Base-by-base conservation (phyloP, 2,888 invertebrate genomes). In the Pinctada fucata region DNA sequence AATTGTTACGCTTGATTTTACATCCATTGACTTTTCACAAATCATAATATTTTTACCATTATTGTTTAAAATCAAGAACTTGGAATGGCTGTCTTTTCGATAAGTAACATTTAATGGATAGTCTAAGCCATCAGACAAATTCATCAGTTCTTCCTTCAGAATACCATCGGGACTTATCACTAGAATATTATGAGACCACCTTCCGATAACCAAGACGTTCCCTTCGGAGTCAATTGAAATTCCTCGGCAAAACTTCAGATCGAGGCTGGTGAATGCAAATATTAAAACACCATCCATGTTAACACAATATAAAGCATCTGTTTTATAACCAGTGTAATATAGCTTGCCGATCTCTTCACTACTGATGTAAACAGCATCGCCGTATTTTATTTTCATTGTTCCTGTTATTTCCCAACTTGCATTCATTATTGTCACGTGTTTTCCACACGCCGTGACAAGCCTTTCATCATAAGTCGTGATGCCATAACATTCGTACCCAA, bases 401-500 rank as follows among this genome's bases (percentile, higher is more conserved):
- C 58, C 52, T 31, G 70, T 47, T 4, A 78, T 69, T 16, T 68
- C 48, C 0, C 78, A 73, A 6, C 65, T 63, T 6, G 47, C 52
- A 50, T 64, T 64, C 13, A 78, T 4, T 1, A 74, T 68, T 3
- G 70, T 64, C n/a, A 78, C 51, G 3, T 74, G 74, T 4, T 58
- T 31, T 2, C 74, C 70, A 48, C 78, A 78, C 4, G 74, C 69
- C 13, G 52, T 65, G 3, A 70, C 4, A 10, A 70, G 31, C 6
- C 13, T 31, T 10, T 74, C 78, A 5, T 31, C 70, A 47, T 69
- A 45, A 10, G 52, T 64, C 6, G 74, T 69, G 31, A 78, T 70
- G 5, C 78, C 78, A 69, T 65, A 74, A 66, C 74, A 70, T 45
- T 74, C 74, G 49, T 74, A 74, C 8, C 74, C 74, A 13, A 78